Evolutionary conservation across 2,888 invertebrate species (phyloP), one percentile per base, ranked within the genome.

Genomic region (Stegana nigrithorax): DNA sequence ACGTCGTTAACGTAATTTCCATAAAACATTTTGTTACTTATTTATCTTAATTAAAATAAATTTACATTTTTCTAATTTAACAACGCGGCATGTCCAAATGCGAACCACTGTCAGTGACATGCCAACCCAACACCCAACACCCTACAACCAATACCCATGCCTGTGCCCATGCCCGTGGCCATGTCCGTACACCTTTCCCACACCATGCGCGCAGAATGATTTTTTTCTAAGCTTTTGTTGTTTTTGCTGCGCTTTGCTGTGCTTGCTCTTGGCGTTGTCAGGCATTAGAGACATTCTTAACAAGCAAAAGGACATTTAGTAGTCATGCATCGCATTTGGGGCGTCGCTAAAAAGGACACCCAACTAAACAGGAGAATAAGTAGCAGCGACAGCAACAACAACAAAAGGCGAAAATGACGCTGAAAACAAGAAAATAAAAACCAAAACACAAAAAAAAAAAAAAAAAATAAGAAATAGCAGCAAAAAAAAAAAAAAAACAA

Each of bases 31-130:
- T 82, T 81, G 82, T 82, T 81, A 81, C 81, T 82, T 82, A 82
- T 82, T 82, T 82, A 81, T 82, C 82, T 82, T 82, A 82, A 82
- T 82, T 82, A 82, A 82, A 82, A 82, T 82, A 82, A 82, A 82
- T 82, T 82, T 82, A 82, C 82, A 82, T 82, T 82, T 82, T 82
- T 82, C 81, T 82, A 82, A 82, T 82, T 82, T 82, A 78, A 78
- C 75, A 80, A 78, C 75, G 78, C 73, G 71, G 70, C 71, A 72
- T 65, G 67, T 67, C 63, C 63, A 69, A 36, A 60, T 64, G 50
- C 47, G 66, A 58, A 10, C 58, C 60, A 64, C 61, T 70, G 67
- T 63, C 72, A 64, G 67, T 61, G 63, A 55, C 63, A 71, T 45
- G 57, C 42, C 44, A 45, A 32, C 23, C 29, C 32, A 57, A 42